Base-by-base conservation (phyloP, 2,113 vertebrate genomes). In the Phyllostomus hastatus region DNA sequence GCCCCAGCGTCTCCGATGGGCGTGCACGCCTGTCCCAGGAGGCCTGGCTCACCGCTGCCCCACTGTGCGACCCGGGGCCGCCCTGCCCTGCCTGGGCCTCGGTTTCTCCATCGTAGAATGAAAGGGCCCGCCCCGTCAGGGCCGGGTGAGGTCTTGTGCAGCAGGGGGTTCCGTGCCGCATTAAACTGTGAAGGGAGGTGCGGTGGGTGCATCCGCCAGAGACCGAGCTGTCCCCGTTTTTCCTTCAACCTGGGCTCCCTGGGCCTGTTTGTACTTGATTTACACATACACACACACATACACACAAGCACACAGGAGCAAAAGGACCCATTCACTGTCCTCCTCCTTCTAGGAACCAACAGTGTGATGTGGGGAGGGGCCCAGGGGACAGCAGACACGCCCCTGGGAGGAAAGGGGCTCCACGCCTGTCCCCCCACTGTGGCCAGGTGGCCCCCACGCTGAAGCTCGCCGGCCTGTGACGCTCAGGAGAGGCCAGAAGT, bases 351-450 rank as follows among this genome's bases (percentile, higher is more conserved):
- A n/a, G 52, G 19, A 64, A 15, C 22, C 2, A 1, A 3, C 24
- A 7, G n/a, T 31, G 17, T 5, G 3, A 8, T 0, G 24, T 2
- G 4, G 0, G 0, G 19, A 41, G 2, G 19, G 16, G 20, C 33
- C n/a, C 50, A 8, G 31, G 69, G 70, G 33, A 43, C 9, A 0
- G 54, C 1, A 31, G n/a, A 38, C 46, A 8, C 38, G 5, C 7
- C n/a, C 33, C 1, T 0, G 4, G 50, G 35, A 10, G 11, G 11
- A 8, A 24, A 61, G 59, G 59, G 59, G 59, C 59, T 12, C 59
- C 59, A 28, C 14, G 59, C 59, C n/a, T 38, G 67, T n/a, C n/a
- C 67, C n/a, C 11, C 54, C 16, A 10, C 1, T 4, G 48, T 26
- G 17, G 67, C 54, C 64, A 12, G 28, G 72, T 24, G 79, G 7